Evolutionary conservation across 2,888 invertebrate species (phyloP).

Genomic region (Rhagophthalmus giganteus): DNA sequence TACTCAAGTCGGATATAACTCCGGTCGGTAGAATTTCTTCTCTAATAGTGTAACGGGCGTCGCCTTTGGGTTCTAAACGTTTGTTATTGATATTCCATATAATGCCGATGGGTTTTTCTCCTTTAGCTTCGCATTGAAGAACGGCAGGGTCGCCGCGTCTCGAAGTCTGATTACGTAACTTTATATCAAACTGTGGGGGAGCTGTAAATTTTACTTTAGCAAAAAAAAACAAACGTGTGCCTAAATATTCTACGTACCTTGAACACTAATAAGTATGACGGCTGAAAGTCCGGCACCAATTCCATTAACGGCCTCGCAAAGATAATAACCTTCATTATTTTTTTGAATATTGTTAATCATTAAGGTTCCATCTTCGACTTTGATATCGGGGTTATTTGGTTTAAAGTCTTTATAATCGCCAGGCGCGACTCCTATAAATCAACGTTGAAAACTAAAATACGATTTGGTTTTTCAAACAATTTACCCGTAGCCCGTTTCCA

Average conservation of each 20-base stretch:
- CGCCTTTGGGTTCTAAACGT: conserved; percentile 87
- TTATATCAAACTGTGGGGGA: conserved; percentile 91
- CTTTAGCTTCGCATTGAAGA: conserved; percentile 88
- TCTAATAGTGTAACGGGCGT: conserved; percentile 81
- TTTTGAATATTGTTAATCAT: conserved; percentile 89
- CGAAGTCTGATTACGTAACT: conserved; percentile 88
- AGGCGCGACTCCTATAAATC: conserved; percentile 76
- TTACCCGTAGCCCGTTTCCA: conserved; percentile 95
- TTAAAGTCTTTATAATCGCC: conserved; percentile 93
- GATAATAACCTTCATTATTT: conserved; percentile 90
- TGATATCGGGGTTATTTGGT: conserved; percentile 86
- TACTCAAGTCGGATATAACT: conserved; percentile 85
- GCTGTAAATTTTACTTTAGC: conserved; percentile 59
- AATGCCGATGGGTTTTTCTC: conserved; percentile 93
- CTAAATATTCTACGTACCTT: conserved; percentile 63
- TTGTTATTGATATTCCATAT: conserved; percentile 95
- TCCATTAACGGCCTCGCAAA: conserved; percentile 95
- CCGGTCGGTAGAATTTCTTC: conserved; percentile 88
- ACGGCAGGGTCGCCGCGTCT: conserved; percentile 89
- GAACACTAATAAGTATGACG: conserved; percentile 90
- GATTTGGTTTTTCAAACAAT: neutral
- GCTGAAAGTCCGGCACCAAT: conserved; percentile 94
- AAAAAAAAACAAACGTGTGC: neutral
- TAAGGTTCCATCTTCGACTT: conserved; percentile 92
- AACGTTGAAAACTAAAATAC: neutral